phyloP scores from a whole-genome alignment of 64 coral and sea anemone genomes.

The Montipora sp. region DNA sequence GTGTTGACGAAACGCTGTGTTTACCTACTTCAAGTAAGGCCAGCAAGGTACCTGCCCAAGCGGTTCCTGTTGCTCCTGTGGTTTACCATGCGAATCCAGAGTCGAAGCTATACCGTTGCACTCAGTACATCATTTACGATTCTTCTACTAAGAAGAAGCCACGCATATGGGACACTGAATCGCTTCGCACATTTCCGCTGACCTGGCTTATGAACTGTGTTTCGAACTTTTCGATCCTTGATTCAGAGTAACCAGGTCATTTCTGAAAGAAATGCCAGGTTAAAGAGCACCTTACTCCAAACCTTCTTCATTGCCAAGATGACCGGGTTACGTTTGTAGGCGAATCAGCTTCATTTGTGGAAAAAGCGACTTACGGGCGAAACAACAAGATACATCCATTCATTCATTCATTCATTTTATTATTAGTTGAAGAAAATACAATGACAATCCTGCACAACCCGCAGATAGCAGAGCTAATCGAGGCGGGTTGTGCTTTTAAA shows the following conservation, averaged over 20 bases:
- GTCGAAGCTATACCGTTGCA: slow-evolving; percentile 80
- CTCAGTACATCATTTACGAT: slow-evolving; percentile 85
- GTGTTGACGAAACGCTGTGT: slow-evolving; percentile 51
- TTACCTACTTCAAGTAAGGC: slow-evolving; percentile 26
- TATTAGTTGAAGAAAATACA: too few species aligned
- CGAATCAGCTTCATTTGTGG: too few species aligned
- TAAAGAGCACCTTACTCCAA: too few species aligned
- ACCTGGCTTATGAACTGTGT: slow-evolving; percentile 94
- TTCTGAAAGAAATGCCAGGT: neutral
- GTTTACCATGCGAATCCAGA: slow-evolving; percentile 86
- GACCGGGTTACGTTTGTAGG: too few species aligned
- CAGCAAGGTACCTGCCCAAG: neutral
- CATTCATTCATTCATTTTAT: too few species aligned
- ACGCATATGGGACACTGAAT: slow-evolving; percentile 33
- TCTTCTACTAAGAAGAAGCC: slow-evolving; percentile 39
- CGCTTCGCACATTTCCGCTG: slow-evolving; percentile 74
- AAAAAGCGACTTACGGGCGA: too few species aligned
- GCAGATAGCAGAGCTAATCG: too few species aligned
- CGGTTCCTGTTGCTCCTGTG: slow-evolving; percentile 35
- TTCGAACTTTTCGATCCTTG: slow-evolving; percentile 88
- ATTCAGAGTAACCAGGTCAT: slow-evolving; percentile 14
- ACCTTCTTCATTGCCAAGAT: too few species aligned
- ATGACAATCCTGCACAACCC: too few species aligned
- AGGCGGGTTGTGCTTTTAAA: too few species aligned
- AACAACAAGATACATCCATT: too few species aligned